phyloP scores from a whole-genome alignment of 2,888 invertebrate genomes.

The Cheilosia impressa region DNA sequence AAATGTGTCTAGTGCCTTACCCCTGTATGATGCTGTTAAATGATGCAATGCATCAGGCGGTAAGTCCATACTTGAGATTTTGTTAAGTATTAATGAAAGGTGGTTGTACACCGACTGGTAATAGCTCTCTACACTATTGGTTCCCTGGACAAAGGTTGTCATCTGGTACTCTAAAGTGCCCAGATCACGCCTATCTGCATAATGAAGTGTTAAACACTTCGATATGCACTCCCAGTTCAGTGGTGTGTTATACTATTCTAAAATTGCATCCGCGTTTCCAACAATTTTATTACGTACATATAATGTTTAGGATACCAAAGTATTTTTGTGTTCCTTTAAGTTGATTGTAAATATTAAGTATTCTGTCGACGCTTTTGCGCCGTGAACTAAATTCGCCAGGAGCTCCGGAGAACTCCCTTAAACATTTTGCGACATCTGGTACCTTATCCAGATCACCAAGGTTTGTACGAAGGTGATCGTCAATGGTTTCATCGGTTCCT shows the following conservation, averaged over 20 bases:
- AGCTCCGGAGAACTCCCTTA: constrained; percentile 1
- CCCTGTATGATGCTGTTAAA: constrained; percentile 63
- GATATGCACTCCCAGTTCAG: not conserved
- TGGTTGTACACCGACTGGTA: constrained; percentile 74
- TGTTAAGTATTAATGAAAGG: constrained; percentile 74
- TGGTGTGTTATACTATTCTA: not conserved
- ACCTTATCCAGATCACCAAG: not conserved
- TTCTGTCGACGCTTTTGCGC: constrained; percentile 43
- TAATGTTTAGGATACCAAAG: too few relatives aligned
- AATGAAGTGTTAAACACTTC: constrained; percentile 9
- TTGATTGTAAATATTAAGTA: constrained; percentile 31
- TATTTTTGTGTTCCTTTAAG: too few relatives aligned
- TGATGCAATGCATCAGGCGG: constrained; percentile 57
- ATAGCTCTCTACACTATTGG: constrained; percentile 55
- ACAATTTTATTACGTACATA: too few relatives aligned
- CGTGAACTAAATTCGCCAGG: not conserved
- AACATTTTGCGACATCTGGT: not conserved
- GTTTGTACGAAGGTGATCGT: not conserved
- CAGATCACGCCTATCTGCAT: constrained; percentile 45
- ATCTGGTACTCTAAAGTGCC: constrained; percentile 54
- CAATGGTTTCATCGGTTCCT: too few relatives aligned
- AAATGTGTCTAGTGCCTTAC: constrained; percentile 76
- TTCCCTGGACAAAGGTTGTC: constrained; percentile 27
- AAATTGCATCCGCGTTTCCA: too few relatives aligned
- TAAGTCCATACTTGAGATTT: constrained; percentile 70